Evolutionary conservation across 2,797 vertebrate species (phyloP).

Genomic region (Urophycis tenuis): DNA sequence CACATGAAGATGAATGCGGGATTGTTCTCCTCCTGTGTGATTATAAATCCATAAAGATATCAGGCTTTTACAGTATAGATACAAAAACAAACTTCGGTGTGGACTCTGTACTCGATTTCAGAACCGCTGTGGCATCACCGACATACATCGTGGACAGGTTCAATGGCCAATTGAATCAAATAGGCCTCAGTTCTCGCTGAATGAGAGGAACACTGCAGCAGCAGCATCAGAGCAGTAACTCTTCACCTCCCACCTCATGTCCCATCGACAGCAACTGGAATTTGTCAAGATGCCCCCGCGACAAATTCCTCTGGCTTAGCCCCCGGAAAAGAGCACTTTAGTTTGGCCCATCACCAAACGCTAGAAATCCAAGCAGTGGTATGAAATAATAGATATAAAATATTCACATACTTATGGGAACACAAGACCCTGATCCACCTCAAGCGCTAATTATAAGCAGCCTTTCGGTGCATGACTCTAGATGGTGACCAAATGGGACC

Average conservation of each 20-base stretch:
- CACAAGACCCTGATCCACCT: background rate
- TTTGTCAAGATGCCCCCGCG: background rate
- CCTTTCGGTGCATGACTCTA: background rate
- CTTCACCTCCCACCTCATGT: background rate
- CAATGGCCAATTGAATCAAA: background rate
- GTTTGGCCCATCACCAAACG: background rate
- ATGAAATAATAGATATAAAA: no score
- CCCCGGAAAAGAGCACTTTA: background rate
- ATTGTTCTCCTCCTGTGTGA: background rate
- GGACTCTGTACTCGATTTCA: background rate
- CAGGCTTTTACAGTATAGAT: background rate
- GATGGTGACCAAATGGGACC: background rate
- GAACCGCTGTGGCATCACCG: background rate
- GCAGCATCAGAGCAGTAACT: background rate
- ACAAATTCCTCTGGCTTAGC: slow-evolving; percentile 4
- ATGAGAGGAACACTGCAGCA: background rate
- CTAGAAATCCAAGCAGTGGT: background rate
- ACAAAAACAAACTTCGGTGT: background rate
- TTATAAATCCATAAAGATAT: background rate
- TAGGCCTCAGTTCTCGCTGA: background rate
- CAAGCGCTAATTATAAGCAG: background rate
- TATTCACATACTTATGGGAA: background rate
- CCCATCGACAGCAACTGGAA: background rate
- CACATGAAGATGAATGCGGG: background rate
- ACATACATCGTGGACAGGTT: background rate